Conservation (phyloP, 2,888 invertebrate species). For the Plemyria rubiginata region DNA sequence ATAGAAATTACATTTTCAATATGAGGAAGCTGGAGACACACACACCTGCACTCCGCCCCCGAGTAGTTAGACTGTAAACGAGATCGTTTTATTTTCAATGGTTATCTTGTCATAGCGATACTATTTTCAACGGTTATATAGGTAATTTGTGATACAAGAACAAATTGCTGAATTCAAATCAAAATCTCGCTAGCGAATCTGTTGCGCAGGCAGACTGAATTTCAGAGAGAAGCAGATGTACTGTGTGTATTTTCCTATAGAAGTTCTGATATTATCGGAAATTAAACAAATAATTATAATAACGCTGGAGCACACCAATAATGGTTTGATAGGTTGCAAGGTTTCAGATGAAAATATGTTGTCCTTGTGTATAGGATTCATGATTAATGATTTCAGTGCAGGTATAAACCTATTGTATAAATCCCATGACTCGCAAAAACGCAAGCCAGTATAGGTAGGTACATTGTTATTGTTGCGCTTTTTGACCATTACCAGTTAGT, state of each 20-base stretch:
- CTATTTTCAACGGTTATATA: not conserved
- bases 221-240: no score
- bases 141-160: not conserved
- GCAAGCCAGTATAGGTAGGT: no score
- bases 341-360: not conserved
- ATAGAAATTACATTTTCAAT: no score
- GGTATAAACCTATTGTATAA: constrained; percentile 5
- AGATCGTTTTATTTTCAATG: constrained; percentile 23
- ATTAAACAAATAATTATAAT: no score
- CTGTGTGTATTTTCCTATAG: no score
- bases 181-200: no score
- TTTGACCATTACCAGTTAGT: constrained; percentile 49
- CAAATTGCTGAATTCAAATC: no score
- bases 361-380: not conserved
- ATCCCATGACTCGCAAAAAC: constrained; percentile 20
- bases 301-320: no score
- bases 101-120: not conserved
- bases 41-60: constrained; percentile 42
- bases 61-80: constrained; percentile 36
- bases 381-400: not conserved
- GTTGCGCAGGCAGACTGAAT: no score
- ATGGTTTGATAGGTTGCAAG: no score
- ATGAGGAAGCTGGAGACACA: no score
- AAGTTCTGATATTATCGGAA: no score
- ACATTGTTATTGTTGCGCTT: constrained; percentile 58